These are phyloP conservation scores for Pangasius macronema DNA, from an alignment of 2,797 vertebrate species.

Conservation along the genomic window DNA sequence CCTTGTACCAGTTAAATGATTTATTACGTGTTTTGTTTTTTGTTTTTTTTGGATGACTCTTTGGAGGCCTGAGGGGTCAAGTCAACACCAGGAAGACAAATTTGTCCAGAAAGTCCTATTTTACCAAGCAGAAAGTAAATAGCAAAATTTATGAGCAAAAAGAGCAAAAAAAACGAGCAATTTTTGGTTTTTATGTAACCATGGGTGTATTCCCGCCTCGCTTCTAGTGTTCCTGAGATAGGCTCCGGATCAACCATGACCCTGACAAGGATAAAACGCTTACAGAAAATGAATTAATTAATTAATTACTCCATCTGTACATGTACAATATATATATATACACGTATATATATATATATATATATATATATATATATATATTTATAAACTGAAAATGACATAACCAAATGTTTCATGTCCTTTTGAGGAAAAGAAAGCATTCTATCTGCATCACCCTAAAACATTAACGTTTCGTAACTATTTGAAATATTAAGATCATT, in stretches of 20 bases:
- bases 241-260: neutral
- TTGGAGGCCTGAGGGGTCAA: slow-evolving; percentile 1
- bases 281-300: neutral
- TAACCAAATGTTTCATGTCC: too few relatives aligned
- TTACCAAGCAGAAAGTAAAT: neutral
- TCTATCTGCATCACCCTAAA: too few relatives aligned
- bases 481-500: too few relatives aligned
- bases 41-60: neutral
- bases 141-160: too few relatives aligned
- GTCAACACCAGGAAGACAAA: neutral
- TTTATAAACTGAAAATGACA: too few relatives aligned
- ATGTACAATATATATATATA: neutral
- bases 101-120: neutral
- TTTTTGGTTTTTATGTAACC: neutral
- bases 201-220: neutral
- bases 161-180: too few relatives aligned
- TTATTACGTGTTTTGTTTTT: neutral
- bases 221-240: neutral
- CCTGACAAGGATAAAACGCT: neutral
- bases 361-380: too few relatives aligned
- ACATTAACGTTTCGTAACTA: too few relatives aligned
- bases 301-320: neutral
- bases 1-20: neutral
- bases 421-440: too few relatives aligned
- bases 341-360: too few relatives aligned